phyloP scores from a whole-genome alignment of 2,888 invertebrate species.

The Drosophila falleni region DNA sequence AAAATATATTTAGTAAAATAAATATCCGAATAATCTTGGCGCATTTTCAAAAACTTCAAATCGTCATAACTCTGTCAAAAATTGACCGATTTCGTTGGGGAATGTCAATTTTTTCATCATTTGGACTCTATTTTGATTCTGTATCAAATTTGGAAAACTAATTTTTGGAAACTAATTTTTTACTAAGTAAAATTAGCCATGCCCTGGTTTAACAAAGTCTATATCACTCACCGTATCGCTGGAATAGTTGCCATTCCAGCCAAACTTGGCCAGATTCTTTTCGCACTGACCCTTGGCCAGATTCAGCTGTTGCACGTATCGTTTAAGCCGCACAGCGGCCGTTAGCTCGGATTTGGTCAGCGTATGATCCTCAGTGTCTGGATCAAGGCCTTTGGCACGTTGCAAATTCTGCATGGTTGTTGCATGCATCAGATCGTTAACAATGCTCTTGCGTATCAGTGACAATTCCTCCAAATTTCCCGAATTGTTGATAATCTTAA shows the following conservation, averaged over 20 bases:
- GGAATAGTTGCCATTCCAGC: slow-evolving; percentile 91
- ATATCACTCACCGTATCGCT: slow-evolving; percentile 77
- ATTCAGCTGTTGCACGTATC: slow-evolving; percentile 93
- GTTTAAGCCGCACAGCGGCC: slow-evolving; percentile 92
- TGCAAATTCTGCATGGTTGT: slow-evolving; percentile 96
- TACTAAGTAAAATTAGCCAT: no score
- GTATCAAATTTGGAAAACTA: no score
- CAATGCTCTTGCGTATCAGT: slow-evolving; percentile 93
- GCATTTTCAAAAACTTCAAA: no score
- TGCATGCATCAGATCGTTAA: slow-evolving; percentile 97
- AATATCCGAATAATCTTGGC: no score
- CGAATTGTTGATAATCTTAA: slow-evolving; percentile 92
- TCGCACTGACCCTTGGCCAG: slow-evolving; percentile 94
- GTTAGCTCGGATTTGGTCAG: slow-evolving; percentile 91
- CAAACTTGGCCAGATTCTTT: slow-evolving; percentile 89
- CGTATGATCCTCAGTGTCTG: slow-evolving; percentile 85
- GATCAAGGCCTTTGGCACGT: slow-evolving; percentile 89
- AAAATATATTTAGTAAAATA: no score
- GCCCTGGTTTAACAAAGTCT: neutral
- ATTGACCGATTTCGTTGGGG: no score
- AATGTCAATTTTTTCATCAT: no score
- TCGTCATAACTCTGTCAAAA: no score
- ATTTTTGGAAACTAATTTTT: no score
- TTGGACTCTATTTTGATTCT: no score
- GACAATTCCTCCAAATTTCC: slow-evolving; percentile 93